Evolutionary conservation across 2,797 vertebrate species (phyloP), one percentile per base, ranked within the genome.

Genomic region (Thaleichthys pacificus): DNA sequence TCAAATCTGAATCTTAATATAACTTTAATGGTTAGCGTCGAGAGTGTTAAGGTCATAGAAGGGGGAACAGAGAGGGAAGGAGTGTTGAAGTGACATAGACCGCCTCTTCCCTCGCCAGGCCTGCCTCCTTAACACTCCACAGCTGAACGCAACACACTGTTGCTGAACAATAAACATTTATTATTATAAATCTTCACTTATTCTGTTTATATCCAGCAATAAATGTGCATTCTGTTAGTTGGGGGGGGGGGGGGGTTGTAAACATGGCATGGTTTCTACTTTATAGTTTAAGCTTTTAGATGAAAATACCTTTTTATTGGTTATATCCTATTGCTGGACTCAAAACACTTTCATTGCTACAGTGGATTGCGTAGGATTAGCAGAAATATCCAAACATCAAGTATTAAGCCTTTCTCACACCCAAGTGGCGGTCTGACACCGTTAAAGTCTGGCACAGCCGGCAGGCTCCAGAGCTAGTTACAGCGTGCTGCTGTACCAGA

Each of bases 381-480:
- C 60, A 56, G 67, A 69, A 6, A n/a, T 17, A 74, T 51, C 15
- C 63, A 56, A 66, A 68, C 65, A 24, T 19, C 6, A 19, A 26
- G 49, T 0, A 24, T 26, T 19, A 54, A 17, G 26, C 17, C 6
- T 19, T 54, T 57, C 66, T 76, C 75, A 51, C 14, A 38, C 61
- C 38, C 7, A 66, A 38, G 32, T 42, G 21, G 58, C 15, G 11
- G 30, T 72, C 72, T 26, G 56, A 61, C 76, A 84, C 70, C 72
- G 78, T 86, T 79, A 83, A 80, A 79, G 65, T 70, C 80, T 84
- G 80, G 83, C 82, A 80, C 72, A 77, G 85, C 56, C 70, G 82
- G 30, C 69, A 79, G 85, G 83, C 85, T 83, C 88, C 82, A 65
- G 60, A 60, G 66, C 78, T 78, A 77, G 69, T 81, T 71, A 69